Evolutionary conservation across 2,888 invertebrate species (phyloP).

Genomic region (Crematogaster levior): DNA sequence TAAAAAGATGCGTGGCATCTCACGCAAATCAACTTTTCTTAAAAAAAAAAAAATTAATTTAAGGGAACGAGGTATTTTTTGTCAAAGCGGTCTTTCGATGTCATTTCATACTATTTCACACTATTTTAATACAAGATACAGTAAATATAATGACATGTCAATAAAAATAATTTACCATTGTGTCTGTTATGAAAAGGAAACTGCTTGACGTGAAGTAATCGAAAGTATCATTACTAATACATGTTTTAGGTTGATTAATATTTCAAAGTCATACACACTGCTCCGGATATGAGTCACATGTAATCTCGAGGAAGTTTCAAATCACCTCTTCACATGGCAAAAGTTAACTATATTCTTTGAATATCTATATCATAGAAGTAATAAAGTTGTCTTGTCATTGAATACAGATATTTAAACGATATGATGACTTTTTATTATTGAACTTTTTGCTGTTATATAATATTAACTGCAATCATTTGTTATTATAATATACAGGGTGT

Average conservation of each 20-base stretch:
- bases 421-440: neutral
- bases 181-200: conserved; percentile 40
- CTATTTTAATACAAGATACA: conserved; percentile 10
- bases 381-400: neutral
- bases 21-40: neutral
- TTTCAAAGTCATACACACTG: conserved; percentile 2
- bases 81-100: neutral
- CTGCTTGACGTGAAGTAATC: conserved; percentile 42
- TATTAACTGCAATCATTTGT: conserved; percentile 7
- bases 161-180: conserved; percentile 22
- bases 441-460: too few species aligned
- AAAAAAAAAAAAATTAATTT: neutral
- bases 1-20: neutral
- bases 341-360: neutral
- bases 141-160: neutral
- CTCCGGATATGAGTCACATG: conserved; percentile 20
- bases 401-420: neutral
- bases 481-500: too few species aligned
- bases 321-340: neutral
- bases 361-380: neutral
- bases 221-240: conserved; percentile 32
- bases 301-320: neutral
- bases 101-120: too few species aligned
- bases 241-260: conserved; percentile 34
- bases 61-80: neutral